Percentiles rank a stretch among this genome's conserved stretches.
These are phyloP conservation scores for Poecilia velifera DNA, from an alignment of 2,797 vertebrate species.

Conservation along the genomic window DNA sequence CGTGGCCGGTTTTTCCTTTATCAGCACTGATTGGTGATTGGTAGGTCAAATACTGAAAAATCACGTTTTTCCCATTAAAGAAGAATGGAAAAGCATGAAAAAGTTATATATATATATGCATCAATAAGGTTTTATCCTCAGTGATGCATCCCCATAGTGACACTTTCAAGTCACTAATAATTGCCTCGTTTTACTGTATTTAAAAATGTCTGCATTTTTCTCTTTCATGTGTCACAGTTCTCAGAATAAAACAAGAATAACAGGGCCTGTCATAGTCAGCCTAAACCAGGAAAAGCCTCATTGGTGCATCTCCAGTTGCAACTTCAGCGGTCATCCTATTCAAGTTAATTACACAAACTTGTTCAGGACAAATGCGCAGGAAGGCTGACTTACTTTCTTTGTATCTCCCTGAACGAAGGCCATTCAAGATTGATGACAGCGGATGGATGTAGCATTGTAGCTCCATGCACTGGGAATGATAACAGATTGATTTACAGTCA, in stretches of 20 bases:
- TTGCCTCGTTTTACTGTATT: neutral
- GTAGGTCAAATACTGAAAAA: neutral
- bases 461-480: conserved; percentile 78
- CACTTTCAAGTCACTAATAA: neutral
- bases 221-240: neutral
- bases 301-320: neutral
- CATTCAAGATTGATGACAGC: conserved; percentile 83
- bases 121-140: neutral
- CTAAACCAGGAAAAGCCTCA: neutral
- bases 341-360: neutral
- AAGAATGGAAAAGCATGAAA: neutral
- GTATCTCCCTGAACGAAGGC: conserved; percentile 85
- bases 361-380: conserved; percentile 21
- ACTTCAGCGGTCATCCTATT: neutral
- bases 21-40: neutral
- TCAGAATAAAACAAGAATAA: neutral
- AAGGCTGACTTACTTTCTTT: conserved; percentile 79
- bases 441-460: conserved; percentile 85
- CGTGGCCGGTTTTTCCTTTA: neutral
- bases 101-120: neutral
- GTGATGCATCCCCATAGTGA: neutral
- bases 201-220: neutral
- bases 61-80: too few species aligned
- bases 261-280: neutral
- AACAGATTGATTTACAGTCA: conserved; percentile 29